phyloP scores from a whole-genome alignment of 2,888 invertebrate genomes.

The Tridacna crocea region DNA sequence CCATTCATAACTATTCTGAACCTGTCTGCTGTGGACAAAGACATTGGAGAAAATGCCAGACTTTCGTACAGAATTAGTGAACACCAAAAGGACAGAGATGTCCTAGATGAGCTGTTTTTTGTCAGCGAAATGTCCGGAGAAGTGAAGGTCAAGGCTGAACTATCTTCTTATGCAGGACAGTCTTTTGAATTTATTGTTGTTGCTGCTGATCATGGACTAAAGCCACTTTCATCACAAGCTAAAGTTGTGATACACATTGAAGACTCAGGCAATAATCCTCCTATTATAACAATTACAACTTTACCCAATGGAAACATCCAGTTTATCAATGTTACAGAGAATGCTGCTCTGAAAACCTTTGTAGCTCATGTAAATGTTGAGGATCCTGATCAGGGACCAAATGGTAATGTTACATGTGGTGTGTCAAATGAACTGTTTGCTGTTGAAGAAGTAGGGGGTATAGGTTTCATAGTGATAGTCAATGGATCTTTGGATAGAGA shows the following conservation, averaged over 20 bases:
- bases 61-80: constrained; percentile 84
- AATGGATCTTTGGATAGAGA: constrained; percentile 85
- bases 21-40: constrained; percentile 93
- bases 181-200: constrained; percentile 73
- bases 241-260: constrained; percentile 87
- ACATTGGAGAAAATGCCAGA: constrained; percentile 91
- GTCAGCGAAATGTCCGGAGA: constrained; percentile 72
- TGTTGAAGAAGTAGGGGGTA: constrained; percentile 58
- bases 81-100: constrained; percentile 58
- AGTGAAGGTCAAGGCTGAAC: constrained; percentile 69
- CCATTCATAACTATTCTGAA: constrained; percentile 65
- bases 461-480: constrained; percentile 79
- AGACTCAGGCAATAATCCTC: constrained; percentile 96
- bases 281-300: constrained; percentile 82
- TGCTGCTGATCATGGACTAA: constrained; percentile 72
- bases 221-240: constrained; percentile 70
- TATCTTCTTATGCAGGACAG: constrained; percentile 69
- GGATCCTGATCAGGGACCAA: constrained; percentile 93
- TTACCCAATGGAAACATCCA: constrained; percentile 56
- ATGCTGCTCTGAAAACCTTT: constrained; percentile 70
- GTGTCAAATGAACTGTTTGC: constrained; percentile 51
- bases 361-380: constrained; percentile 92
- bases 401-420: constrained; percentile 89
- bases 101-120: constrained; percentile 65
- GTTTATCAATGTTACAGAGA: constrained; percentile 69